Conservation (phyloP, 2,888 invertebrate species). For the Erpobdella octoculata region DNA sequence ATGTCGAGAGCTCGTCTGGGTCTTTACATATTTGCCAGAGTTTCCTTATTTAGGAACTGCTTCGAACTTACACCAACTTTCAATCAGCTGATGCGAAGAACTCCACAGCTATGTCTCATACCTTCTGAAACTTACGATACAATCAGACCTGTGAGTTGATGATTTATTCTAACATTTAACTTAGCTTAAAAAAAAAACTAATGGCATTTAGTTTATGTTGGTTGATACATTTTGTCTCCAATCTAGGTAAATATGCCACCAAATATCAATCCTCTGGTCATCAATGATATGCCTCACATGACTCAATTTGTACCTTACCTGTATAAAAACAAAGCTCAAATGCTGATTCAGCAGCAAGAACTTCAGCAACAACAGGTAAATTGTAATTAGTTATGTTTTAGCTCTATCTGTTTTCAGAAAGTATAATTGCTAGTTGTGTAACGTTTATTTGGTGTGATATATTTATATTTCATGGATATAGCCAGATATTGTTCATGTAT, state of each 20-base stretch:
- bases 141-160: conserved; percentile 53
- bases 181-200: too few relatives aligned
- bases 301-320: conserved; percentile 86
- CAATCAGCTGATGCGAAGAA: conserved; percentile 69
- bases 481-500: too few relatives aligned
- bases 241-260: conserved; percentile 26
- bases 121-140: conserved; percentile 73
- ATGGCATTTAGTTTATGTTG: too few relatives aligned
- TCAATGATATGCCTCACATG: conserved; percentile 86
- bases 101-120: conserved; percentile 69
- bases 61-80: conserved; percentile 93
- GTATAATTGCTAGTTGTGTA: too few relatives aligned
- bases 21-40: conserved; percentile 87
- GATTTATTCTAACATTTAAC: too few relatives aligned
- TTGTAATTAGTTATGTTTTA: too few relatives aligned
- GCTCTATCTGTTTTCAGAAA: too few relatives aligned
- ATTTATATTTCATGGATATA: too few relatives aligned
- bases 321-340: conserved; percentile 56
- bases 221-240: too few relatives aligned
- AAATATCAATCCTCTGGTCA: conserved; percentile 56
- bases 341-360: conserved; percentile 6
- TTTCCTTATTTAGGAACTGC: conserved; percentile 86
- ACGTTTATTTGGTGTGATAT: too few relatives aligned
- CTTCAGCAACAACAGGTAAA: not conserved
- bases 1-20: conserved; percentile 94